Evolutionary conservation across 2,797 vertebrate species (phyloP), one percentile per base, ranked within the genome.

Genomic region (Amniataba percoides): DNA sequence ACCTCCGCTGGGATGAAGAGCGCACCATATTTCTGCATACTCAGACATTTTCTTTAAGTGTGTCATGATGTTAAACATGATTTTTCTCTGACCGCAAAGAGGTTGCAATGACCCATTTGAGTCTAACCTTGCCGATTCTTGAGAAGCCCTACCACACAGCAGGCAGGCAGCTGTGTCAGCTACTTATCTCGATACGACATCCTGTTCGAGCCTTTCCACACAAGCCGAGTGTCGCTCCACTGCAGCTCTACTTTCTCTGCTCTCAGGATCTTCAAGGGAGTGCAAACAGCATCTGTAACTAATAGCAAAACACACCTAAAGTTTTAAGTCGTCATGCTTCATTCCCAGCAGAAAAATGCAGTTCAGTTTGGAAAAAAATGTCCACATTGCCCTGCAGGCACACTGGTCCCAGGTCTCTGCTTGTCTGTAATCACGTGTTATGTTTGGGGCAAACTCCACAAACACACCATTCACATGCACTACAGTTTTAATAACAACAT

Each of bases 81-180:
- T 63, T 51, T 62, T 9, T 58, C 16, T 71, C 34, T 23, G 49
- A 87, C 92, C 90, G 8, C 89, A 80, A 2, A 62, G 8, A 0
- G 3, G 31, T 66, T 58, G 45, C 25, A 51, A 23, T 89, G 92
- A 92, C 92, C 91, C 75, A 82, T 53, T 90, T 89, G 36, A 74
- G 67, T 48, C 14, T 60, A 39, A 80, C 70, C 61, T 31, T 71
- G 80, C 70, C 0, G 64, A 72, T 85, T 88, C 80, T 85, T 39
- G 2, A 85, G 85, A 90, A 86, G 56, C 9, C 1, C 2, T 27
- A 71, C 83, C 59, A 7, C 81, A 67, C 76, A 39, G 3, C 16
- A 31, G 14, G 31, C 55, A 78, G 70, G 21, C 64, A 56, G 87
- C 90, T 70, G 76, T 27, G 82, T 92, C 91, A 90, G 89, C 91